Percentiles rank a stretch among this genome's conserved stretches.
Conservation (phyloP, 1,140 invertebrate species). For the Venturia canescens region DNA sequence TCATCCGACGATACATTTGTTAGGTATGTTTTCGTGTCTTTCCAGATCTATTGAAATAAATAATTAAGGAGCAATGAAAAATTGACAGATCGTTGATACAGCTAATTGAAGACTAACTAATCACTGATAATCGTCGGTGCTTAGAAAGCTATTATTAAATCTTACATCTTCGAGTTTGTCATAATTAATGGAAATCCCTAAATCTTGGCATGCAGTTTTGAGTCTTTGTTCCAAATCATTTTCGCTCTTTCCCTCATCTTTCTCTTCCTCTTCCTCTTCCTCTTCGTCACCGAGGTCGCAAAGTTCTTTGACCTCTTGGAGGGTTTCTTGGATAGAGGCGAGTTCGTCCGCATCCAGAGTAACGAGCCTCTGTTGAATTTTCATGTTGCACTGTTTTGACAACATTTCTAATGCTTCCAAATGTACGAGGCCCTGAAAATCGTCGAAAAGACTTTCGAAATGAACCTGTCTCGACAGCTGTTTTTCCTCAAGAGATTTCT, state of each 20-base stretch:
- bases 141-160: neutral
- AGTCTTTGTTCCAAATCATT: slow-evolving; percentile 79
- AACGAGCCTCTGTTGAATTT: slow-evolving; percentile 82
- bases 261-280: slow-evolving; percentile 83
- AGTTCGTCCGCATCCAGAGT: slow-evolving; percentile 78
- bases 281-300: slow-evolving; percentile 85
- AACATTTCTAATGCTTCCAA: slow-evolving; percentile 94
- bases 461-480: slow-evolving; percentile 81
- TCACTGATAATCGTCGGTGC: too few relatives aligned
- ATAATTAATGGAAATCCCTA: slow-evolving; percentile 77
- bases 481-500: slow-evolving; percentile 80
- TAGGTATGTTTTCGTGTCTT: slow-evolving; percentile 65
- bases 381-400: slow-evolving; percentile 88
- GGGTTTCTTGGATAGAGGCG: slow-evolving; percentile 84
- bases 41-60: slow-evolving; percentile 67
- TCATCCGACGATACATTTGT: slow-evolving; percentile 32
- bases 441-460: slow-evolving; percentile 91
- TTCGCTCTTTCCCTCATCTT: slow-evolving; percentile 75
- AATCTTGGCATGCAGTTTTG: slow-evolving; percentile 78
- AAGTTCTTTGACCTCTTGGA: slow-evolving; percentile 88
- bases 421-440: slow-evolving; percentile 92
- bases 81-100: neutral
- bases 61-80: neutral
- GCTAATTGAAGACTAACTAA: too few relatives aligned
- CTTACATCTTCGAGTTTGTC: slow-evolving; percentile 78